Conservation (phyloP, 2,888 invertebrate genomes). For the Prosopocoilus inquinatus region DNA sequence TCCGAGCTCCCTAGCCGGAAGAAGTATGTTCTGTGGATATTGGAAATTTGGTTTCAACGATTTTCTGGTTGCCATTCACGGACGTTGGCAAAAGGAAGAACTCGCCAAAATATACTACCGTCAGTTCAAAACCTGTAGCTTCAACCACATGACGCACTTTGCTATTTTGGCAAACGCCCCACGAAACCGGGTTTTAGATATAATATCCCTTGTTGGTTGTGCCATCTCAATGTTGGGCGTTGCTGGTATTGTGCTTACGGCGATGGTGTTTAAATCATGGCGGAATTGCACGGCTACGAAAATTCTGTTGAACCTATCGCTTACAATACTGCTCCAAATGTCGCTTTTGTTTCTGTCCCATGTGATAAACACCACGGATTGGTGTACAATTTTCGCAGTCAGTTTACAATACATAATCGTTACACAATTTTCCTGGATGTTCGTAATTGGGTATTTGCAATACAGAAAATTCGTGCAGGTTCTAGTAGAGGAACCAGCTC, state of each 20-base stretch:
- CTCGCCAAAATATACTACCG: neutral
- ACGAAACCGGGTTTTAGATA: constrained; percentile 48
- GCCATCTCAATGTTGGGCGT: constrained; percentile 52
- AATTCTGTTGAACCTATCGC: constrained; percentile 56
- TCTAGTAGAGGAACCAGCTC: constrained; percentile 55
- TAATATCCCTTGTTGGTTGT: constrained; percentile 53
- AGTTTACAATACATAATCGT: neutral
- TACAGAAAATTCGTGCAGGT: constrained; percentile 63
- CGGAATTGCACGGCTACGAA: constrained; percentile 59
- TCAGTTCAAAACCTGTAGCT: constrained; percentile 52
- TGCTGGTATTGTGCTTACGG: constrained; percentile 51
- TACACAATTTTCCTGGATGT: neutral
- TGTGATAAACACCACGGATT: neutral
- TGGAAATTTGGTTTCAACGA: constrained; percentile 14
- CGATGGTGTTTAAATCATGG: constrained; percentile 56
- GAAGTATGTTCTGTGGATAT: neutral
- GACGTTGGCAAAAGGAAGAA: constrained; percentile 3
- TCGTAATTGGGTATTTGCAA: constrained; percentile 54
- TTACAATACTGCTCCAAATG: constrained; percentile 50
- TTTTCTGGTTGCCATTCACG: constrained; percentile 5
- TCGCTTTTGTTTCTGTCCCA: constrained; percentile 32
- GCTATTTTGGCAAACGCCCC: constrained; percentile 51
- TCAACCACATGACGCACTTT: constrained; percentile 56
- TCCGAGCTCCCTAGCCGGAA: neutral
- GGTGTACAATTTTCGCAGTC: neutral